Base-by-base conservation (phyloP, 2,797 vertebrate genomes). In the Aselliscus stoliczkanus region DNA sequence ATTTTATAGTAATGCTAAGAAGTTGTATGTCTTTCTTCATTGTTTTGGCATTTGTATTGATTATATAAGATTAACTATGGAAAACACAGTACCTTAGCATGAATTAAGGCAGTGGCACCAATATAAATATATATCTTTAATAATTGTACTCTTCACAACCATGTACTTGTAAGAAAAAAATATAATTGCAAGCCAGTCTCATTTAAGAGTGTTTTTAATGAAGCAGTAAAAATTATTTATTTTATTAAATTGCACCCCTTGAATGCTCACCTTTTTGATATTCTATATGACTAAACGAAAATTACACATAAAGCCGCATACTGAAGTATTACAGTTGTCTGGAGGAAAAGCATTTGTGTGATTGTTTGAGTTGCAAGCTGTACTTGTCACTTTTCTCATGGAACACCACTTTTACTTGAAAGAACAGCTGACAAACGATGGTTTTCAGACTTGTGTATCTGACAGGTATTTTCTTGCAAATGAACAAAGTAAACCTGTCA, bases 1-100 rank as follows among this genome's bases (percentile, higher is more conserved):
- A 73, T 88, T 96, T 92, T 20, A 17, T 73, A 50, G 88, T 15
- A 70, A 60, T 76, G 21, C 27, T 72, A 93, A 93, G 37, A 95
- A 83, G 37, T 93, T 91, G 20, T 42, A 60, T 64, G 18, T 21
- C 11, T 73, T 89, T 79, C 72, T 88, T 80, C 14, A 47, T 39
- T 81, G 42, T 47, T n/a, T 12, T 90, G 72, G 62, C 42, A 67
- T 85, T 87, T 93, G 15, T 77, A 31, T 12, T 44, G 31, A 42
- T 86, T 31, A 64, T 67, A 1, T 42, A 94, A 73, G 58, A 79
- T 47, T 70, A 64, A 42, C 37, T 37, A 34, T 18, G 20, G 17
- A 25, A 69, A 79, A 93, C 87, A 65, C 8, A 52, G 23, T 18
- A 58, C 20, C 72, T 34, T 23, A 60, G 11, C 34, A 65, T 2